phyloP scores from a whole-genome alignment of 2,797 vertebrate species.

The Poeciliopsis turneri region DNA sequence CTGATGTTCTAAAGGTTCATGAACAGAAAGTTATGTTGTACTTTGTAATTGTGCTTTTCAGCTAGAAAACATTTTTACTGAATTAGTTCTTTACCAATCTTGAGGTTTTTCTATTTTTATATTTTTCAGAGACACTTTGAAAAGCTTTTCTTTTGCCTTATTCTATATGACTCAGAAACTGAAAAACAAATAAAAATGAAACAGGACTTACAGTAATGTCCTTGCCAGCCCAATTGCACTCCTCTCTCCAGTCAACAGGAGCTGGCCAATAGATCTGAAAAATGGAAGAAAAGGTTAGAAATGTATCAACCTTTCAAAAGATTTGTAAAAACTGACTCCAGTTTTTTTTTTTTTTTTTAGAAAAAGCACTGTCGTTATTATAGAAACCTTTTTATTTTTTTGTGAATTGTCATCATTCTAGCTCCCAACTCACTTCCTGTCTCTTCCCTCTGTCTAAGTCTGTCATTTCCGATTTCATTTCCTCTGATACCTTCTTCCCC shows the following conservation, averaged over 20 bases:
- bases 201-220: slow-evolving; percentile 91
- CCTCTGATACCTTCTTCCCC: slow-evolving; percentile 1
- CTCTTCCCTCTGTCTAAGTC: neutral
- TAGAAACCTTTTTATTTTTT: neutral
- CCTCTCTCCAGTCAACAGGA: slow-evolving; percentile 96
- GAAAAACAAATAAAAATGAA: neutral
- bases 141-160: neutral
- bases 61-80: neutral
- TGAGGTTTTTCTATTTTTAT: neutral
- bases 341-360: neutral
- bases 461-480: slow-evolving; percentile 1
- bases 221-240: slow-evolving; percentile 98
- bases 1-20: neutral
- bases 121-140: slow-evolving; percentile 1
- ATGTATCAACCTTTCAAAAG: neutral
- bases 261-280: slow-evolving; percentile 95
- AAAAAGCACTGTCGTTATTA: neutral
- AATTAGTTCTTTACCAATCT: neutral
- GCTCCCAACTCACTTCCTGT: neutral
- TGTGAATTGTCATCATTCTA: neutral
- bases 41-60: neutral
- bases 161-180: neutral
- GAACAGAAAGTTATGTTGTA: neutral
- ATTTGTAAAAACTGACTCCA: neutral
- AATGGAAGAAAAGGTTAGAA: slow-evolving; percentile 22